These are phyloP conservation scores for Hoplodrina blanda DNA, from an alignment of 2,888 invertebrate species.

Conservation along the genomic window DNA sequence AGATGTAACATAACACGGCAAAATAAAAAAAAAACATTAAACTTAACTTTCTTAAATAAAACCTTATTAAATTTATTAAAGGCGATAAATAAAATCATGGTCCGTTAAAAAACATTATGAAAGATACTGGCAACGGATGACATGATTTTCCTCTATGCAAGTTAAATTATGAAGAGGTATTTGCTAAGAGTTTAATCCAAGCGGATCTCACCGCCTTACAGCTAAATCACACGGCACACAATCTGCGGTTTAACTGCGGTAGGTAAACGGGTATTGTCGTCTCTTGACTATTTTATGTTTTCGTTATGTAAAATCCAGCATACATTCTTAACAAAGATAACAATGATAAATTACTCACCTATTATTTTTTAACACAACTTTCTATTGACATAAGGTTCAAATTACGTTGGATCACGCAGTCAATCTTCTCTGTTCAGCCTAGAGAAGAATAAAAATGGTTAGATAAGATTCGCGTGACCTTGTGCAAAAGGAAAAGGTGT, in stretches of 20 bases:
- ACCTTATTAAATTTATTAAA: no score
- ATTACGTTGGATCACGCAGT: background rate
- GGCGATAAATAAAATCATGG: no score
- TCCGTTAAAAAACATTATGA: no score
- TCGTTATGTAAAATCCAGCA: background rate
- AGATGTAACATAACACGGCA: no score
- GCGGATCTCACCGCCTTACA: background rate
- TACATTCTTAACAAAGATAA: background rate
- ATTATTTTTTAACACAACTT: constrained; percentile 3
- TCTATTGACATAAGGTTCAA: constrained; percentile 11
- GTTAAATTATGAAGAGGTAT: constrained; percentile 1
- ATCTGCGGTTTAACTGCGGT: constrained; percentile 15
- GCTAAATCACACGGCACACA: constrained; percentile 16
- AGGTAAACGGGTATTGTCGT: constrained; percentile 13
- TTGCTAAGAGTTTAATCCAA: constrained; percentile 14
- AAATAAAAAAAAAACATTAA: no score
- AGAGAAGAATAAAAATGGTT: constrained; percentile 29
- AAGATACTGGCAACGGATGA: no score
- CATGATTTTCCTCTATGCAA: background rate
- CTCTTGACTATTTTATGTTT: constrained; percentile 17
- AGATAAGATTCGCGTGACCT: constrained; percentile 52
- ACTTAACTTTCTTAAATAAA: no score
- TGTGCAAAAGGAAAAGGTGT: constrained; percentile 42
- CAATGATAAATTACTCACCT: background rate
- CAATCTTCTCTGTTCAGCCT: constrained; percentile 32